These are phyloP conservation scores for Hypothenemus hampei DNA, from an alignment of 1,140 invertebrate genomes.

Conservation along the genomic window DNA sequence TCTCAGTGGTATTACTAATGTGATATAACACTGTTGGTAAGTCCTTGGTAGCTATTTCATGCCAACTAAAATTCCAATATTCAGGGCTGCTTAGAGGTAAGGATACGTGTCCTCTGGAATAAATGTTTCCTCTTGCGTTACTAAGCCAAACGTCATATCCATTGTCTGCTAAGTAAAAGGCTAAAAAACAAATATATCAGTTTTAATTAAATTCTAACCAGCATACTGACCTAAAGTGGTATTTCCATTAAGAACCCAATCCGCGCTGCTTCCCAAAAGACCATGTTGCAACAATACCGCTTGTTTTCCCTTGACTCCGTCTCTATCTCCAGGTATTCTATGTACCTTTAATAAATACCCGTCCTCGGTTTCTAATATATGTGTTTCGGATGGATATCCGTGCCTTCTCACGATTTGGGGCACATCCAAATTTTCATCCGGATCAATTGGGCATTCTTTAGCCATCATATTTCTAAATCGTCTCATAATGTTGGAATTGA, in stretches of 20 bases:
- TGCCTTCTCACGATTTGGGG: slow-evolving; percentile 56
- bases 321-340: slow-evolving; percentile 57
- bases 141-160: slow-evolving; percentile 77
- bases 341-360: slow-evolving; percentile 69
- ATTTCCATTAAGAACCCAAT: slow-evolving; percentile 65
- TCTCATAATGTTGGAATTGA: no score
- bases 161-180: slow-evolving; percentile 60
- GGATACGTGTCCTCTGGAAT: slow-evolving; percentile 51
- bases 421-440: slow-evolving; percentile 37
- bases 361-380: slow-evolving; percentile 62
- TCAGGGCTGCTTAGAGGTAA: slow-evolving; percentile 45
- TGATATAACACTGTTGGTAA: slow-evolving; percentile 64
- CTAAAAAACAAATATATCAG: slow-evolving; percentile 41
- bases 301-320: slow-evolving; percentile 32
- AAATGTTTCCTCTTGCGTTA: slow-evolving; percentile 62
- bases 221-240: slow-evolving; percentile 34
- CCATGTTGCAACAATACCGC: slow-evolving; percentile 61
- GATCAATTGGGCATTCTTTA: slow-evolving; percentile 32
- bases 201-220: no score
- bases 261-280: slow-evolving; percentile 65
- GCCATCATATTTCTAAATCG: no score
- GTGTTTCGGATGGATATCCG: slow-evolving; percentile 65
- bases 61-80: slow-evolving; percentile 70
- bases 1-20: slow-evolving; percentile 38
- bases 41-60: slow-evolving; percentile 64